Base-by-base conservation (phyloP, 2,888 invertebrate genomes). In the Zygothrica quintamaculata region DNA sequence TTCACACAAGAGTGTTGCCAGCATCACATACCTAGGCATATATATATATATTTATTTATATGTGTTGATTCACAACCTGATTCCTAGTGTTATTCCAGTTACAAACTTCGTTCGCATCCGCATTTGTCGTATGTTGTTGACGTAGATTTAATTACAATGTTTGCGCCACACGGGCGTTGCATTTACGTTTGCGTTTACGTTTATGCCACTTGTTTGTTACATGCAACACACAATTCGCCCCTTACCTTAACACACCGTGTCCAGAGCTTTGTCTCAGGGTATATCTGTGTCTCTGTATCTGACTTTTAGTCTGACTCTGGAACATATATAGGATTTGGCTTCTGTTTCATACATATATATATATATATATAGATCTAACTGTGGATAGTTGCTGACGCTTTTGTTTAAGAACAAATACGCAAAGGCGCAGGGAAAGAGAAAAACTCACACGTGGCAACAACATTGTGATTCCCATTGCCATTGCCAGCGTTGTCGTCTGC, bases 91-190 rank as follows among this genome's bases (percentile, higher is more conserved):
- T 37, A 46, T 44, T 65, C 33, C 55, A 46, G 22, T 43, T 44
- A 47, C 34, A 57, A 22, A 55, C 50, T 39, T 2, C 18, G 16
- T 16, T 55, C 42, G 58, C 18, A 18, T 16, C 52, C 42, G 58
- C 40, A 60, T 62, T 68, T 43, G 67, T 62, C 67, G 66, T 43
- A 77, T 74, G 64, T n/a, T 78, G 78, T 80, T 76, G 82, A 74
- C 85, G 85, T 61, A 84, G 85, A 87, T 81, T 84, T 84, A 84
- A 84, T 84, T 87, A 84, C 84, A 87, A 68, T 84, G 74, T 77
- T 87, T 77, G 81, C 60, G 55, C 37, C 52, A 57, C 77, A 61
- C 56, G 47, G 58, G 36, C 76, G 70, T 65, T 60, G 61, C 16
- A 1, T 37, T 48, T 13, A 71, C 57, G 47, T 62, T 68, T 25